Evolutionary conservation across 2,888 invertebrate genomes (phyloP).

Genomic region (Cylloceria caligata): DNA sequence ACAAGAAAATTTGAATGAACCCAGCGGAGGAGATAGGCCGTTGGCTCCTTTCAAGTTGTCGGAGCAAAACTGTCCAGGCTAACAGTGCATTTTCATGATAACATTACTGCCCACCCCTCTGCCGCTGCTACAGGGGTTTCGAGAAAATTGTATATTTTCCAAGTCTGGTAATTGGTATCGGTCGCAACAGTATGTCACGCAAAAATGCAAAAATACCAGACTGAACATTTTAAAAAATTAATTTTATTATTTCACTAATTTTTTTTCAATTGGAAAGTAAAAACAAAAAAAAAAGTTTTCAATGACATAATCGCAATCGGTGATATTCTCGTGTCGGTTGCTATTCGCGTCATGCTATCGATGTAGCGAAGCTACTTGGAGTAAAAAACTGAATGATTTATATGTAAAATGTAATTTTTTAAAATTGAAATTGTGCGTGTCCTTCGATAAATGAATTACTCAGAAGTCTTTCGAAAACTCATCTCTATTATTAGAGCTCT

Average conservation of each 20-base stretch:
- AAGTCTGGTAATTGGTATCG: slow-evolving; percentile 40
- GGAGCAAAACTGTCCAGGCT: slow-evolving; percentile 34
- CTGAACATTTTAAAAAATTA: not conserved
- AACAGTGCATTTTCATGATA: slow-evolving; percentile 48
- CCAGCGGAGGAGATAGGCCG: slow-evolving; percentile 51
- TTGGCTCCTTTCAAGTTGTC: slow-evolving; percentile 62
- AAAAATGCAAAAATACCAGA: not conserved
- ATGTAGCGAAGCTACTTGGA: no score
- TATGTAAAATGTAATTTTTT: no score
- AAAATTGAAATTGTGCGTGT: no score
- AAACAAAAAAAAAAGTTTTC: no score
- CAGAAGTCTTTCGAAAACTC: no score
- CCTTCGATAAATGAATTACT: no score
- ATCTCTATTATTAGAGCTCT: no score
- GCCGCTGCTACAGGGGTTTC: slow-evolving; percentile 4
- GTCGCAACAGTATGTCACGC: slow-evolving; percentile 16
- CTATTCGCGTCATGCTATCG: no score
- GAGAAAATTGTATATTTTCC: no score
- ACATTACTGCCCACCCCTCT: slow-evolving; percentile 19
- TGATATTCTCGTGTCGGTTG: no score
- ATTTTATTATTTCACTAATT: not conserved
- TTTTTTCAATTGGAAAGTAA: not conserved
- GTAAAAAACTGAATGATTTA: no score
- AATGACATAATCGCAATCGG: no score
- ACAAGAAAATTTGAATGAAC: slow-evolving; percentile 68